Conservation (phyloP, 2,888 invertebrate species). For the Dicranocentrus wangi region DNA sequence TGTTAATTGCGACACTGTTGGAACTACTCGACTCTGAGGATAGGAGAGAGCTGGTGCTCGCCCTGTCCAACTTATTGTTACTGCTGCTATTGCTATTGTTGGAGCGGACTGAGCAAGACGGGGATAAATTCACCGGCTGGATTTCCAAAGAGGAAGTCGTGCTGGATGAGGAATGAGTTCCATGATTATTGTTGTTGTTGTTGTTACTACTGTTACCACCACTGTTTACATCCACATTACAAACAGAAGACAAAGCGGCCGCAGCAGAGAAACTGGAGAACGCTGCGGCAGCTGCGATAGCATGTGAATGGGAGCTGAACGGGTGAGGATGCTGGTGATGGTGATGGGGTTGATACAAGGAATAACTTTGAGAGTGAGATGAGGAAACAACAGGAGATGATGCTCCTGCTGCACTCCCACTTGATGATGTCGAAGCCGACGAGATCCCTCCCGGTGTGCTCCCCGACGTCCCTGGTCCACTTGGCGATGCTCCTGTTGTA, state of each 20-base stretch:
- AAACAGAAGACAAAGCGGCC: conserved; percentile 46
- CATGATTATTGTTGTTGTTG: conserved; percentile 19
- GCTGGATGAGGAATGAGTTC: conserved; percentile 15
- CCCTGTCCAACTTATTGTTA: conserved; percentile 40
- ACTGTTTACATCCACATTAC: conserved; percentile 24
- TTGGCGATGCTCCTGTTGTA: background rate
- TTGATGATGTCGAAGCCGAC: conserved; percentile 26
- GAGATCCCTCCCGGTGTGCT: conserved; percentile 27
- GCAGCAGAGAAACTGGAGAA: conserved; percentile 64
- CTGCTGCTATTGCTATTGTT: conserved; percentile 33
- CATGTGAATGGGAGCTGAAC: conserved; percentile 31
- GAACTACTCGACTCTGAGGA: conserved; percentile 26
- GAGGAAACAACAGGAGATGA: conserved; percentile 45
- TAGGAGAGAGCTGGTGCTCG: conserved; percentile 15
- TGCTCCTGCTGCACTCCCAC: conserved; percentile 23
- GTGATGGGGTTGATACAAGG: conserved; percentile 24
- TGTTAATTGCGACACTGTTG: conserved; percentile 9
- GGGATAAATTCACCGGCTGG: conserved; percentile 61
- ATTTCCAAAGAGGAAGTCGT: conserved; percentile 27
- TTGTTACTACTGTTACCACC: conserved; percentile 9
- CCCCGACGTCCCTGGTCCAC: background rate
- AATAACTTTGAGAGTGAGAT: conserved; percentile 32
- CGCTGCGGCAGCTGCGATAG: conserved; percentile 62
- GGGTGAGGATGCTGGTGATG: conserved; percentile 46
- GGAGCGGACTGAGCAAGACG: conserved; percentile 44